Base-by-base conservation (phyloP, 37 sponge, comb jelly and placozoan genomes). In the Hexactinellida sp. region DNA sequence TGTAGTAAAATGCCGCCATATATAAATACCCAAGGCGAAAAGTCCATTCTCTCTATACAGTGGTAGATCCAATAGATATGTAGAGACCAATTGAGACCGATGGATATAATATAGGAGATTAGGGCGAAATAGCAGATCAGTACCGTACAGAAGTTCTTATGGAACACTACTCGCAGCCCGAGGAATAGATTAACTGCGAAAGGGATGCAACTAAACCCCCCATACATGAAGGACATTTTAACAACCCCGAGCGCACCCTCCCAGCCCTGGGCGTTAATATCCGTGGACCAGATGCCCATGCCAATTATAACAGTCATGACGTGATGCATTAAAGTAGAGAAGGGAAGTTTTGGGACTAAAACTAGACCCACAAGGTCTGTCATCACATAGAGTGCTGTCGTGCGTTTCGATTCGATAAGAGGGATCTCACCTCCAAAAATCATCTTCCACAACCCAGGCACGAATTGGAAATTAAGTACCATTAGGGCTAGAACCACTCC, bases 121-220 rank as follows among this genome's bases (percentile, higher is more conserved):
- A 94, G 55, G 32, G 86, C 87, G 1, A 94, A 16, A 28, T 55
- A 55, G 30, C 92, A 84, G 37, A 85, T 38, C 0, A 92, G 36
- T 7, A 85, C 71, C 37, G 90, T 10, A 84, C 89, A 87, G 7
- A 13, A 36, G 13, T 83, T 87, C 52, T 52, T 88, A 39, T 93
- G 89, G 52, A 92, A 94, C 24, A 94, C 88, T n/a, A 94, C 94
- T 82, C 94, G 82, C 54, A 92, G 38, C 36, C 91, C 94, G 38
- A 94, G 83, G 36, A 90, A 94, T 38, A 89, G 87, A 89, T 94
- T 94, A 38, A 94, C 94, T 36, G 55, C 0, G 36, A 85, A 94
- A 13, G 94, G 34, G 16, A 91, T 39, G 9, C 90, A 71, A 55
- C 94, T 93, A 84, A 89, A 89, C 0, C 38, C 37, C 0, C 91